Evolutionary conservation across 2,888 invertebrate genomes (phyloP).

Genomic region (Mythimna ferrago): DNA sequence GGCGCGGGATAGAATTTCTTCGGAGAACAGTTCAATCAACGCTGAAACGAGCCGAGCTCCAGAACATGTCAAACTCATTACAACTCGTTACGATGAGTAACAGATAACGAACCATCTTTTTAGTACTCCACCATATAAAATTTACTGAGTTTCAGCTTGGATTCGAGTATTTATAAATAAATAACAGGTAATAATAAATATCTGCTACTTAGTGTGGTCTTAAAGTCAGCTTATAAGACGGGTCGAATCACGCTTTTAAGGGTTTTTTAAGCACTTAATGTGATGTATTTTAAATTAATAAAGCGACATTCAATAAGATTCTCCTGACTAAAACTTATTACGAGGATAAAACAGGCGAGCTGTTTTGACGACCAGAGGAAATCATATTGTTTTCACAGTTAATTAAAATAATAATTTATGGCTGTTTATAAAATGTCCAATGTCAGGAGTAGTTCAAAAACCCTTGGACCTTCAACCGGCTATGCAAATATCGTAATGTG

Average conservation of each 20-base stretch:
- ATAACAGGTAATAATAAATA: slow-evolving; percentile 53
- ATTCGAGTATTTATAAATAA: slow-evolving; percentile 48
- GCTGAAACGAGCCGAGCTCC: slow-evolving; percentile 36
- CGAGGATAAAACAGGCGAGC: neutral
- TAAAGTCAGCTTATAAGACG: slow-evolving; percentile 39
- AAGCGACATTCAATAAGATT: neutral
- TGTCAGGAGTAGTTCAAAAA: slow-evolving; percentile 49
- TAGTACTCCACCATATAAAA: slow-evolving; percentile 20
- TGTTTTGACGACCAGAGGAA: slow-evolving; percentile 1
- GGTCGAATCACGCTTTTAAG: slow-evolving; percentile 21
- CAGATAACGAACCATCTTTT: slow-evolving; percentile 31
- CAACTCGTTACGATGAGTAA: slow-evolving; percentile 31
- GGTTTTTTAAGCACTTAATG: neutral
- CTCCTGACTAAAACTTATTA: slow-evolving; percentile 4
- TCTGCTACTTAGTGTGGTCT: slow-evolving; percentile 19
- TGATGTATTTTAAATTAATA: slow-evolving; percentile 5
- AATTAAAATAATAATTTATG: slow-evolving; percentile 30
- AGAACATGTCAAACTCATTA: slow-evolving; percentile 50
- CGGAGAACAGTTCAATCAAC: slow-evolving; percentile 55
- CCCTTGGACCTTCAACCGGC: slow-evolving; percentile 56
- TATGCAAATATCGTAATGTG: slow-evolving; percentile 46
- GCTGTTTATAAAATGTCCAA: slow-evolving; percentile 6
- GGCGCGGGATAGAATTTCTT: slow-evolving; percentile 62
- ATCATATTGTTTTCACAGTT: slow-evolving; percentile 10
- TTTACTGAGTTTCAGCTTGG: slow-evolving; percentile 16